Base-by-base conservation (phyloP, 2,797 vertebrate genomes). In the Octomys mimax region DNA sequence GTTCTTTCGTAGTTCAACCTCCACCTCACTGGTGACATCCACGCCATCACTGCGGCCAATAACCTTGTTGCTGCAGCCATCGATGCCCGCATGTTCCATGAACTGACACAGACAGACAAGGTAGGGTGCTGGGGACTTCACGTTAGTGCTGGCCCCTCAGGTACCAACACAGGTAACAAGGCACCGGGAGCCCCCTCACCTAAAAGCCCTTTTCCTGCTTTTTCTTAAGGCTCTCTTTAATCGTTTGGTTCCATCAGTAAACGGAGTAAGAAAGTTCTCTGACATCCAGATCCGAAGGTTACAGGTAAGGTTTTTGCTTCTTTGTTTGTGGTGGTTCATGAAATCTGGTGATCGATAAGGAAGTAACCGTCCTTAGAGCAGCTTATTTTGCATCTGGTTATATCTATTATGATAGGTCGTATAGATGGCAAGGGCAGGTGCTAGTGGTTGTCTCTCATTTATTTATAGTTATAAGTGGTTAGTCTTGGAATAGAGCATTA, bases 11-110 rank as follows among this genome's bases (percentile, higher is more conserved):
- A 99, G 99, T 99, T 99, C 98, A 99, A 99, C 98, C 99, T 99
- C 88, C 99, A 99, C 97, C 99, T 99, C 95, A 99, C 99, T 0
- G 99, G 99, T 46, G 99, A 99, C 97, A 99, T 99, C 98, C 99
- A 99, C 1, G 99, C 99, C 97, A 99, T 99, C 98, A 99, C 99
- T 8, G 99, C 99, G 42, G 99, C 99, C 78, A 99, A 99, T 97
- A 99, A 99, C 98, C 98, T 99, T 59, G 99, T 99, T 0, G 99
- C 99, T 70, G 99, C 99, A 0, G 99, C 99, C 91, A 97, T 99
- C 0, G 99, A 99, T 0, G 99, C 99, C 0, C 99, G 99, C 61
- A 99, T 99, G 11, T 99, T 99, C 98, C 99, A 99, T 0, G 99
- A 99, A 97, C 92, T 98, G 87, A 99, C 99, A 0, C 99, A 99